Evolutionary conservation across 2,113 vertebrate genomes (phyloP), one percentile per base, ranked within the genome.

Genomic region (Seriola aureovittata): DNA sequence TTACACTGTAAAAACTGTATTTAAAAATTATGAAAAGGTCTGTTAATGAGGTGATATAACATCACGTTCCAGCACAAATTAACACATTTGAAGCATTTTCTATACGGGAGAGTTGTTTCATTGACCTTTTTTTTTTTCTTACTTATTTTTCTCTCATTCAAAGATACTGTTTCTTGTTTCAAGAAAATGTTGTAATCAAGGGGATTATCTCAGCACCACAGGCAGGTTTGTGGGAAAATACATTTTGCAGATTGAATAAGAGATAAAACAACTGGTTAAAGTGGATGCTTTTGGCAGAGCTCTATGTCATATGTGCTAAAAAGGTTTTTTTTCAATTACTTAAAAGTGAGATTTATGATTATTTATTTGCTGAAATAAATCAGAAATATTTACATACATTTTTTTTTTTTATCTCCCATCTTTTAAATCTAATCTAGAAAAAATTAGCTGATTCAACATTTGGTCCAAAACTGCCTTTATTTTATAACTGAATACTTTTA

Each of bases 1-100:
- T 74, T 78, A 75, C 46, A 48, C 54, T 58, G 50, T 9, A 85
- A 40, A 38, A 69, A 75, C 0, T 1, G 23, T 2, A 14, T 21
- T 63, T 55, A 3, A 19, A 54, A n/a, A n/a, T n/a, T 21, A 54
- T 19, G 17, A 23, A 64, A 54, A 25, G 5, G 9, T 42, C 55
- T 44, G 19, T 4, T 36, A 11, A 46, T 46, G 7, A 55, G 13
- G 4, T 10, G 0, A 5, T 55, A 54, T 8, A 10, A 38, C 36
- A 32, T 69, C 12, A 68, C 6, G 0, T 54, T 44, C 4, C 36
- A 62, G 34, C 5, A 3, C 17, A 34, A 42, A 25, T 34, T 0
- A 62, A 9, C 1, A 23, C 32, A 4, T 60, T 74, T 76, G 0
- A 12, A 50, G 6, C 40, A 38, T 62, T 73, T 46, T 78, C 0